These are phyloP conservation scores for Tinea trinotella DNA, from an alignment of 2,888 invertebrate genomes.

Conservation along the genomic window DNA sequence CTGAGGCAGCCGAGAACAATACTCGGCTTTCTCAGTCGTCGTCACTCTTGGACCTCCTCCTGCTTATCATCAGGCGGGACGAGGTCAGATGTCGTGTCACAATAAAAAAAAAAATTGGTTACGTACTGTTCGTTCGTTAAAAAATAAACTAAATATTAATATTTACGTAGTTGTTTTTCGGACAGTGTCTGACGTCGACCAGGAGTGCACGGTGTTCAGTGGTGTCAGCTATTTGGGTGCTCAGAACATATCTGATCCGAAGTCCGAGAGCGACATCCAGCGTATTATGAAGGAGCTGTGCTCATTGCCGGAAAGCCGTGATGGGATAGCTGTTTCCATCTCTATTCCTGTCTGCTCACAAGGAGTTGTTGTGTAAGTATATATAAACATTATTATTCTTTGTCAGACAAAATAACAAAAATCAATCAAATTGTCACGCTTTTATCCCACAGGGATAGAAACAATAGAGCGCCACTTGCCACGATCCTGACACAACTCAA, in stretches of 20 bases:
- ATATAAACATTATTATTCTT: neutral
- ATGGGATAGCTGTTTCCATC: slow-evolving; percentile 91
- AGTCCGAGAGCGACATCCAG: slow-evolving; percentile 93
- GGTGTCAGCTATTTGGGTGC: slow-evolving; percentile 95
- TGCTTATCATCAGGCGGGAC: no score
- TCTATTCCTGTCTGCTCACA: slow-evolving; percentile 94
- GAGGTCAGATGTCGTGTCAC: no score
- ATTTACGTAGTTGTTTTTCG: slow-evolving; percentile 4
- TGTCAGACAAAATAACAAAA: neutral
- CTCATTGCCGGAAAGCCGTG: slow-evolving; percentile 77
- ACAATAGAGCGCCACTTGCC: no score
- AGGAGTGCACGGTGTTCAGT: slow-evolving; percentile 92
- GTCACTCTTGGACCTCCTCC: no score
- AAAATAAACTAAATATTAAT: neutral
- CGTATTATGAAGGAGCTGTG: slow-evolving; percentile 94
- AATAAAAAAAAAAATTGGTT: no score
- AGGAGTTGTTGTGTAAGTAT: slow-evolving; percentile 91
- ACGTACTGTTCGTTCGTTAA: no score
- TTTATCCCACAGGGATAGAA: no score
- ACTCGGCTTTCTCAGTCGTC: no score
- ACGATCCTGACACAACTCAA: no score
- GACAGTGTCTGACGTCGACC: slow-evolving; percentile 85
- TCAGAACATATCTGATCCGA: slow-evolving; percentile 91
- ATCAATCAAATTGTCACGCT: no score
- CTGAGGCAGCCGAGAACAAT: no score